Base-by-base conservation (phyloP, 1,140 invertebrate genomes). In the Harpegnathos saltator region DNA sequence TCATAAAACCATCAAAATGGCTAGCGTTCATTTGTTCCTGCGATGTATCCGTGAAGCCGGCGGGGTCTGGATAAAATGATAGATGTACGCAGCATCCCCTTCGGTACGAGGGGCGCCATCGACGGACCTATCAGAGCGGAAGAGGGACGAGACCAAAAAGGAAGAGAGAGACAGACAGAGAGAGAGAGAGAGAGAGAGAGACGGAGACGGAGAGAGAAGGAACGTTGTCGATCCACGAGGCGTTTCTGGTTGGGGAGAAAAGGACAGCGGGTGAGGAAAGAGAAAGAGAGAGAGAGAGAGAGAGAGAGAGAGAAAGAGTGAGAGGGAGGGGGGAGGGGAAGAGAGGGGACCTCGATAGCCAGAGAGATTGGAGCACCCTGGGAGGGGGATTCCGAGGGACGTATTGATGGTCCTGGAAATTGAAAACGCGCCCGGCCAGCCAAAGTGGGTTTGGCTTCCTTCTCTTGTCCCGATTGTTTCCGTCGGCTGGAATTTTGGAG, bases 401-500 rank as follows among this genome's bases (percentile, higher is more conserved):
- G 90, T 91, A 93, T 93, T 93, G 92, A 93, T 93, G 91, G 92
- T 89, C 89, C 89, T 93, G 92, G 91, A 93, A 93, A 94, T 94
- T 94, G 92, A 93, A 94, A 93, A 93, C 90, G 91, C 90, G 91
- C 90, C 89, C 89, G 88, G 81, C 84, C 78, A 89, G 82, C 87
- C 89, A 78, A 86, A 92, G 91, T 92, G 92, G 91, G 91, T 89
- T 71, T 82, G 85, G 83, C 88, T 84, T 90, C 85, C 84, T 81
- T 90, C 88, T 84, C 72, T 81, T 89, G 85, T 84, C 85, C 72
- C 87, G 80, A 91, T 92, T 92, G 88, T 92, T 92, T 92, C 88
- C 87, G 82, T 87, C 85, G 82, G 85, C 85, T 82, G 77, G 82
- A 87, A 87, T 89, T 89, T 84, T 71, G 14, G 44, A 71, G 74